Conservation (phyloP, 2,888 invertebrate species). For the Ceramica pisi region DNA sequence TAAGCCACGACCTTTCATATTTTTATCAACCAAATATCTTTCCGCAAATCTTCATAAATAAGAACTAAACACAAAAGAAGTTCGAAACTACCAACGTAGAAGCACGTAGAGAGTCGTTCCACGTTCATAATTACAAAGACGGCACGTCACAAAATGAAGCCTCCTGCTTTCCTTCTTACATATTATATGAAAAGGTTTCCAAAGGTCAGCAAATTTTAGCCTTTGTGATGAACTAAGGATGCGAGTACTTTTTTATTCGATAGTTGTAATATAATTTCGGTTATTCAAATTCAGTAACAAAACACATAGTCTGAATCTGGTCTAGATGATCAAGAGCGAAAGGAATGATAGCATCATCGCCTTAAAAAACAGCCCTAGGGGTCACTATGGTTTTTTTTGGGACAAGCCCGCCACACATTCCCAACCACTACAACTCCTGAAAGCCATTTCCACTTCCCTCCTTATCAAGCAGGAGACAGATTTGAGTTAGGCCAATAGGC, state of each 20-base stretch:
- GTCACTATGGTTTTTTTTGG: too few species aligned
- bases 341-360: too few species aligned
- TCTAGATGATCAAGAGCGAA: too few species aligned
- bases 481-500: too few species aligned
- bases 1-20: neutral
- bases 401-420: too few species aligned
- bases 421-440: too few species aligned
- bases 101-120: conserved; percentile 9
- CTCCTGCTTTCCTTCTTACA: neutral
- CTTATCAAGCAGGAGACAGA: too few species aligned
- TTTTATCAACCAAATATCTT: conserved; percentile 1
- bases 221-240: conserved; percentile 23
- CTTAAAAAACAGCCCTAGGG: too few species aligned
- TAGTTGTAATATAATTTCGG: neutral
- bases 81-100: conserved; percentile 5
- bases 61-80: conserved; percentile 5
- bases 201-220: conserved; percentile 20
- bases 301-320: too few species aligned
- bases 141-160: conserved; percentile 27
- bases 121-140: conserved; percentile 47
- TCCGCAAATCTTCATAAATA: neutral
- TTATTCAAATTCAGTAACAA: neutral
- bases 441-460: too few species aligned
- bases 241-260: conserved; percentile 20
- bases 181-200: conserved; percentile 25